phyloP scores from a whole-genome alignment of 2,888 invertebrate species.

The Sipunculus nudus region DNA sequence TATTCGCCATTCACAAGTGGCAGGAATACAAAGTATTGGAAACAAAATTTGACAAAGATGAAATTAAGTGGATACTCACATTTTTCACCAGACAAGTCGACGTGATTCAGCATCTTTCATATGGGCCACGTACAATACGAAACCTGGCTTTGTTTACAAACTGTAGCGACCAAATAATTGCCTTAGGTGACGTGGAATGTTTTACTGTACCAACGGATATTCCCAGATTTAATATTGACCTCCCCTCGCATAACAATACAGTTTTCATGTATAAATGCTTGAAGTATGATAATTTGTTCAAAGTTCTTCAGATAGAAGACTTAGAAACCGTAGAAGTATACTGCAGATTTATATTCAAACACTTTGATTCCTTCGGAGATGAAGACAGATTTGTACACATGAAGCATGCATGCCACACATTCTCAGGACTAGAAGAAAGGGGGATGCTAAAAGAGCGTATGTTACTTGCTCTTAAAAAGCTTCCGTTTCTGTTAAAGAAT shows the following conservation, averaged over 20 bases:
- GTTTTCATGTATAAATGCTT: conserved; percentile 35
- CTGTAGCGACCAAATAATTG: conserved; percentile 29
- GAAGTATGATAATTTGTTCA: conserved; percentile 22
- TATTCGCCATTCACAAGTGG: too few species aligned
- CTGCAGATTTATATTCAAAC: conserved; percentile 41
- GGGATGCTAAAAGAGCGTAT: too few species aligned
- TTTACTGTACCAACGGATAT: conserved; percentile 35
- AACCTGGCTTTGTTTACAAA: conserved; percentile 33
- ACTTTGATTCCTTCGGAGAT: conserved; percentile 38
- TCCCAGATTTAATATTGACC: conserved; percentile 35
- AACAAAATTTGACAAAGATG: too few species aligned
- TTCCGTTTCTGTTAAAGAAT: too few species aligned
- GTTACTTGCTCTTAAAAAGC: too few species aligned
- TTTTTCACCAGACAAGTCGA: too few species aligned
- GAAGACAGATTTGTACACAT: conserved; percentile 35
- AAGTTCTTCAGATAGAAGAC: conserved; percentile 30
- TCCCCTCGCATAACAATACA: conserved; percentile 30
- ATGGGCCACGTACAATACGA: too few species aligned
- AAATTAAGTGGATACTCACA: too few species aligned
- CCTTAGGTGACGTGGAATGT: conserved; percentile 24
- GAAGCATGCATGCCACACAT: too few species aligned
- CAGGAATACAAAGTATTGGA: too few species aligned
- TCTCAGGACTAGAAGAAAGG: too few species aligned
- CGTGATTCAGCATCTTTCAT: too few species aligned
- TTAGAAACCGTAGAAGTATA: conserved; percentile 36